Evolutionary conservation across 2,113 vertebrate species (phyloP).

Genomic region (Microcebus jonahi): DNA sequence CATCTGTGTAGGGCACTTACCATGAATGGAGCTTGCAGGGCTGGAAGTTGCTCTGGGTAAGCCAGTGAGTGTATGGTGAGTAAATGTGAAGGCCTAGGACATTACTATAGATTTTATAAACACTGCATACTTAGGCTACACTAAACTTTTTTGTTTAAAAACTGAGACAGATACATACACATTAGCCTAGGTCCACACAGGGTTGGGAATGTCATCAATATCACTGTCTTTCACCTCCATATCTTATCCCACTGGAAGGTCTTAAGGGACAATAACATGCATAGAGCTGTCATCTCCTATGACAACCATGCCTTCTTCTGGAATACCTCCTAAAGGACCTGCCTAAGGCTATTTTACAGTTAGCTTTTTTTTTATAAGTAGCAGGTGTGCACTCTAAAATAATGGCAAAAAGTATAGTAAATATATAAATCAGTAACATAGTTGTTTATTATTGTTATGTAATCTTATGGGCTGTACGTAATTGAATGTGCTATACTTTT

Average conservation of each 20-base stretch:
- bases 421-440: not conserved
- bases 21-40: not conserved
- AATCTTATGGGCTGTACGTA: not conserved
- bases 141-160: not conserved
- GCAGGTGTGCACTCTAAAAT: not conserved
- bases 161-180: not conserved
- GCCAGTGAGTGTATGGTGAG: not conserved
- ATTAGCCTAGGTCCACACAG: not conserved
- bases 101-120: not conserved
- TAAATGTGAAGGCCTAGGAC: not conserved
- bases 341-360: not conserved
- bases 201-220: not conserved
- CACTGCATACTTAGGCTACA: not conserved
- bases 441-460: not conserved
- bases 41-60: not conserved
- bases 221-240: not conserved
- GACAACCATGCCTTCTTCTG: not conserved
- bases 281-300: not conserved
- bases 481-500: not conserved
- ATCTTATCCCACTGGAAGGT: not conserved
- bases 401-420: not conserved
- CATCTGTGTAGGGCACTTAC: not conserved
- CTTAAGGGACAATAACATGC: not conserved
- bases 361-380: too few species aligned
- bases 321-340: not conserved